phyloP scores from a whole-genome alignment of 2,797 vertebrate species.

The Huso huso region DNA sequence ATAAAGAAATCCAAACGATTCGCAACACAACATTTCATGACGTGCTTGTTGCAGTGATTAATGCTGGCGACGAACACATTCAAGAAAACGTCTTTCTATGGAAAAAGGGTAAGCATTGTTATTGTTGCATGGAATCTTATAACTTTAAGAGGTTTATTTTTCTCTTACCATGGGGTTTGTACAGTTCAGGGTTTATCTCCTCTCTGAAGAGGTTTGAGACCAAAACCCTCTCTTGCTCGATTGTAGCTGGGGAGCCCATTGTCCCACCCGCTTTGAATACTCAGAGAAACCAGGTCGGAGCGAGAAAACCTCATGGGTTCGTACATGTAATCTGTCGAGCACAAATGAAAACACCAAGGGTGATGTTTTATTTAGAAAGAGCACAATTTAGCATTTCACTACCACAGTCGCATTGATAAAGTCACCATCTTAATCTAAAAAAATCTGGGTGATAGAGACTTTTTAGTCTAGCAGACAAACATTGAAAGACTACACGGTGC shows the following conservation, averaged over 20 bases:
- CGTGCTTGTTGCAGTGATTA: conserved; percentile 58
- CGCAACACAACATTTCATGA: conserved; percentile 56
- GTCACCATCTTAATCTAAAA: too few relatives aligned
- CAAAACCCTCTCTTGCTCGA: conserved; percentile 58
- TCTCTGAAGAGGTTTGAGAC: conserved; percentile 46
- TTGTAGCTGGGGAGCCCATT: conserved; percentile 82
- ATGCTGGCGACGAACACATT: conserved; percentile 34
- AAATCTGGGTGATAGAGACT: too few relatives aligned
- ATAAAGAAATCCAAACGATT: conserved; percentile 58
- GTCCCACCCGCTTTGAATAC: conserved; percentile 81
- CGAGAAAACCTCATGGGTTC: conserved; percentile 75
- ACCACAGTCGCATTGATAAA: too few relatives aligned
- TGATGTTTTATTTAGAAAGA: too few relatives aligned
- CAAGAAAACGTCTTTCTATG: conserved; percentile 71
- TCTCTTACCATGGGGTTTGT: conserved; percentile 48
- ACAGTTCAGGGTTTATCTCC: conserved; percentile 56
- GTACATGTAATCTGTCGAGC: conserved; percentile 81
- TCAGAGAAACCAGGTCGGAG: conserved; percentile 75
- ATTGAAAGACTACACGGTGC: too few relatives aligned
- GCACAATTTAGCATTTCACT: too few relatives aligned
- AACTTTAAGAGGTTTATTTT: neutral
- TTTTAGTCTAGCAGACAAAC: too few relatives aligned
- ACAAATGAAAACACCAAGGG: too few relatives aligned
- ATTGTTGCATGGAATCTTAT: neutral
- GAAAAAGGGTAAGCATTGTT: conserved; percentile 57